Base-by-base conservation (phyloP, 2,797 vertebrate species). In the Limnodromus scolopaceus region DNA sequence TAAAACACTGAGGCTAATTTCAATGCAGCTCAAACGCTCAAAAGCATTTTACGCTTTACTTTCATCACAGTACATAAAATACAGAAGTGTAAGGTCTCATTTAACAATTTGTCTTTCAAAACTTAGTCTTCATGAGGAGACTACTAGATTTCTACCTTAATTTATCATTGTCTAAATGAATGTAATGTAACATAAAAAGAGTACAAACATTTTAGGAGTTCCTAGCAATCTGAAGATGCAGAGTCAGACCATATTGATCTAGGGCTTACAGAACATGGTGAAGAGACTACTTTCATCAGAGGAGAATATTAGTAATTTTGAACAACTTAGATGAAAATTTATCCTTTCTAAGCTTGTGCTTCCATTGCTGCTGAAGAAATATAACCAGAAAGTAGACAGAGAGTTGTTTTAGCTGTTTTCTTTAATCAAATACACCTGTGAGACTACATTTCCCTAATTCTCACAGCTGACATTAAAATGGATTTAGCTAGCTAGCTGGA, bases 391-490 rank as follows among this genome's bases (percentile, higher is more conserved):
- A 84, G 13, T 13, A 91, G 58, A 36, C 1, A 68, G 43, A 57
- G 64, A 45, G 43, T 57, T 88, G n/a, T 63, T 93, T 92, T 71
- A 95, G 60, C 38, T 87, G 30, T 88, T 84, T 95, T 27, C 58
- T 92, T 91, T 85, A 89, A 80, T 85, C 75, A 76, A 87, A 88
- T 89, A 32, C 63, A 74, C 88, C 65, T 84, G 43, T 39, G 90
- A 91, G 91, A 87, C 64, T 95, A 57, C 30, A 86, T 79, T 94
- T 94, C 46, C 68, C 49, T 89, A 89, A 91, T 86, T 94, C 74
- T 93, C 92, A 93, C 78, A 90, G 70, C 71, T 92, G 79, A 64
- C 48, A 91, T 93, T 90, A 81, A 89, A 95, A 95, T 68, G 61
- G 82, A 91, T 94, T 96, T 83, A 87, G 86, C 55, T 81, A 93